Conservation (phyloP, 2,797 vertebrate genomes). For the Erethizon dorsatum region DNA sequence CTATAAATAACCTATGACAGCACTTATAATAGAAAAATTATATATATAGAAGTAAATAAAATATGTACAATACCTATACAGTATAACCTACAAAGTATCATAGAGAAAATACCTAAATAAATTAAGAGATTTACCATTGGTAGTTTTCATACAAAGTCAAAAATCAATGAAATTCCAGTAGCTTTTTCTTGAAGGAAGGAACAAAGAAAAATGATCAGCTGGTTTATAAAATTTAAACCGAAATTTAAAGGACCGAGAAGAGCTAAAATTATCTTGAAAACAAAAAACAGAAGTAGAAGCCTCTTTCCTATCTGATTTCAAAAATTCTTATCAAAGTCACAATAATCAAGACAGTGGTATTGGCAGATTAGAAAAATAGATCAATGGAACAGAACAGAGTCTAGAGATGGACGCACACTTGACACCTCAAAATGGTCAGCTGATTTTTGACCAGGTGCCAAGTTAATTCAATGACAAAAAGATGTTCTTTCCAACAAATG, state of each 20-base stretch:
- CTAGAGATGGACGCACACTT: not conserved
- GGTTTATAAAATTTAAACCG: conserved; percentile 24
- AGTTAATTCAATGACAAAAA: conserved; percentile 30
- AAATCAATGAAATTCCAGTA: conserved; percentile 22
- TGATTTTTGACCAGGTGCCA: conserved; percentile 41
- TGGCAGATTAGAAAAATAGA: not conserved
- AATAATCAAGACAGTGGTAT: conserved; percentile 16
- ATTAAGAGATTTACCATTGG: not conserved
- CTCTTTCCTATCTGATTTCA: not conserved
- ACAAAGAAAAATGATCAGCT: not conserved
- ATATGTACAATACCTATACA: not conserved
- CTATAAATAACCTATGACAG: conserved; percentile 30
- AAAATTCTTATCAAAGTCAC: conserved; percentile 6
- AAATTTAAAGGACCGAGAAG: not conserved
- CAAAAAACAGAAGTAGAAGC: not conserved
- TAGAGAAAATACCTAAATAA: conserved; percentile 22
- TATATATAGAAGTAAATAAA: conserved; percentile 32
- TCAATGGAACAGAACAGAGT: conserved; percentile 15
- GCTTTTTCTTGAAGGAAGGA: not conserved
- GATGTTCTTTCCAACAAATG: conserved; percentile 18
- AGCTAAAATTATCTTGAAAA: not conserved
- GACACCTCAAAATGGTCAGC: not conserved
- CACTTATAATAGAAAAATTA: conserved; percentile 28
- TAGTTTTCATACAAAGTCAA: not conserved
- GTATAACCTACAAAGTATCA: not conserved